These are phyloP conservation scores for Tamias sibiricus DNA, from an alignment of 2,113 vertebrate species.

Conservation along the genomic window DNA sequence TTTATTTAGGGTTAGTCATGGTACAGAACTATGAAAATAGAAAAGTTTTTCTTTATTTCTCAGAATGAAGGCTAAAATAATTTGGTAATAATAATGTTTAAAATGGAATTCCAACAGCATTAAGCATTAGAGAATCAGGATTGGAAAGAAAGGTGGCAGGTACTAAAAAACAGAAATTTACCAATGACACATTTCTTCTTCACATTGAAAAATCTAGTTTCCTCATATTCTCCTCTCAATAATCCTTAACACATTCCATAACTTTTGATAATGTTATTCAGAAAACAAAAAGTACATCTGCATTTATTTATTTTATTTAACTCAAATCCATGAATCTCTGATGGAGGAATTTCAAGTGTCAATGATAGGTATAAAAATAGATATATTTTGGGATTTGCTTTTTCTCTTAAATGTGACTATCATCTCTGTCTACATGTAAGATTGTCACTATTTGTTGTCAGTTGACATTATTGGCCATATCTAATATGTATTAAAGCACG, in stretches of 20 bases:
- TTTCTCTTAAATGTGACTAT: constrained; percentile 29
- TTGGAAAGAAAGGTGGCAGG: too few relatives aligned
- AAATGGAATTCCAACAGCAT: not conserved
- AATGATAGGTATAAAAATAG: not conserved
- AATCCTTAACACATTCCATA: not conserved
- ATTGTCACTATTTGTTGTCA: not conserved
- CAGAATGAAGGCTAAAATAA: not conserved
- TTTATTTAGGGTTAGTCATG: not conserved
- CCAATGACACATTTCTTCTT: not conserved
- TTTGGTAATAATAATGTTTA: constrained; percentile 11
- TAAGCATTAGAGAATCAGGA: not conserved
- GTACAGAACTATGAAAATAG: not conserved
- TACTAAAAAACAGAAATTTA: not conserved
- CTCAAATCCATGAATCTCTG: not conserved
- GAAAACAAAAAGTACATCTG: not conserved
- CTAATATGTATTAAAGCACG: not conserved
- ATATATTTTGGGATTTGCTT: not conserved
- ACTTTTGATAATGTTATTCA: constrained; percentile 1
- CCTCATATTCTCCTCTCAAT: not conserved
- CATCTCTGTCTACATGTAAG: not conserved
- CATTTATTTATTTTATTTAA: not conserved
- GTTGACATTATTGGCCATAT: not conserved
- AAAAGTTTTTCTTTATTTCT: constrained; percentile 37
- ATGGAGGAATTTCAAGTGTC: constrained; percentile 13
- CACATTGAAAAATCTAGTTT: not conserved